Percentiles rank a stretch among this genome's conserved stretches.
Evolutionary conservation across 2,888 invertebrate species (phyloP).

Genomic region (Beris morrisii): DNA sequence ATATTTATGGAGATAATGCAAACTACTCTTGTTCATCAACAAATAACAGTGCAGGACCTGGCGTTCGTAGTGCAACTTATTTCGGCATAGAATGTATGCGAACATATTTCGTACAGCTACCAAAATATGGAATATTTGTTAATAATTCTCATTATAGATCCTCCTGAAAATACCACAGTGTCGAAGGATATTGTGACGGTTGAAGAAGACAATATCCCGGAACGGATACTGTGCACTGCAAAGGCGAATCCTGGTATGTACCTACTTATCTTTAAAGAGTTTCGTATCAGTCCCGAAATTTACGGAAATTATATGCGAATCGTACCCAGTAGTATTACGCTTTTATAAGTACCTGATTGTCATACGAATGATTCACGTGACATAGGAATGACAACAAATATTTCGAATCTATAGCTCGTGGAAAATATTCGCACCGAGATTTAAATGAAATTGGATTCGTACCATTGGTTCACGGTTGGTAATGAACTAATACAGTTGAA

Average conservation of each 20-base stretch:
- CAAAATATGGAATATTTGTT: background rate
- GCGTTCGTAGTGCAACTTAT: conserved; percentile 80
- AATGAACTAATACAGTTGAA: too few relatives aligned
- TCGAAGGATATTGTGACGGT: conserved; percentile 58
- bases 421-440: too few relatives aligned
- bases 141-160: conserved; percentile 59
- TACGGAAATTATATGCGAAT: too few relatives aligned
- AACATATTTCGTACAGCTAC: background rate
- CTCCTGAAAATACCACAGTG: conserved; percentile 83
- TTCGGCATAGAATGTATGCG: conserved; percentile 89
- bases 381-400: too few relatives aligned
- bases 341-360: too few relatives aligned
- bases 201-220: conserved; percentile 58
- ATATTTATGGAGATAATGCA: conserved; percentile 74
- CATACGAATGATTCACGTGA: too few relatives aligned
- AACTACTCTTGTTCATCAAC: conserved; percentile 84
- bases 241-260: conserved; percentile 58
- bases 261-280: conserved; percentile 34
- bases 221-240: conserved; percentile 59
- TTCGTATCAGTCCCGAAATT: too few relatives aligned
- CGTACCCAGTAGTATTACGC: too few relatives aligned
- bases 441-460: too few relatives aligned
- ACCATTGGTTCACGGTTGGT: too few relatives aligned
- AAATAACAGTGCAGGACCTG: conserved; percentile 73
- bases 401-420: too few relatives aligned